Evolutionary conservation across 1,140 invertebrate genomes (phyloP), one percentile per base, ranked within the genome.

Genomic region (Brachionus paranguensis): DNA sequence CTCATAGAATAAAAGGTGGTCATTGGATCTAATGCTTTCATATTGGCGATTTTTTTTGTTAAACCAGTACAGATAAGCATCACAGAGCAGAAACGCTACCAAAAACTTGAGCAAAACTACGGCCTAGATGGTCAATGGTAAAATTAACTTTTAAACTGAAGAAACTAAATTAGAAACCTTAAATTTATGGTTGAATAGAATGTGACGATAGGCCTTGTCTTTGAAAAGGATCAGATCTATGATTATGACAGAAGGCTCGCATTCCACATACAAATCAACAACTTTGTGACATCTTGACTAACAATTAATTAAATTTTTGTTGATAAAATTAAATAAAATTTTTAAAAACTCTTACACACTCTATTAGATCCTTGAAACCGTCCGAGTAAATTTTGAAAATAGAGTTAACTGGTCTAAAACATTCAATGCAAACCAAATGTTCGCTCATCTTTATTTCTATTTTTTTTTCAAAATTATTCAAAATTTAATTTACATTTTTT

Each of bases 21-120:
- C 78, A 47, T 81, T 81, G 10, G 78, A 64, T 41, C n/a, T 27
- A 43, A 81, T 81, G 20, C 78, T 81, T 64, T 81, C 78, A 17
- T 45, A 81, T 68, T 81, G 78, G 17, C 78, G 50, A 81, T 81
- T 81, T 64, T 81, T 81, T 43, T 45, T 68, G 43, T 81, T 43
- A 64, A 81, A 81, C 78, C 78, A 81, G 41, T 24, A 64, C n/a
- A 81, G 20, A 64, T 81, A 81, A n/a, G 78, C 78, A 29, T 81
- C 78, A 37, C 78, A 81, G 12, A 81, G 53, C n/a, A 81, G 27
- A 47, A 81, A 81, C 1, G 64, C 60, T 10, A 81, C 33, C 29
- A 81, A 45, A 27, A 81, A 60, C 33, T 81, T 81, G 11, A 43
- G 1, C 53, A 81, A 43, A 37, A 60, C 29, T 8, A 45, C 2